These are phyloP conservation scores for Lethenteron camtschaticum DNA, from an alignment of 2,113 vertebrate genomes.

Conservation along the genomic window DNA sequence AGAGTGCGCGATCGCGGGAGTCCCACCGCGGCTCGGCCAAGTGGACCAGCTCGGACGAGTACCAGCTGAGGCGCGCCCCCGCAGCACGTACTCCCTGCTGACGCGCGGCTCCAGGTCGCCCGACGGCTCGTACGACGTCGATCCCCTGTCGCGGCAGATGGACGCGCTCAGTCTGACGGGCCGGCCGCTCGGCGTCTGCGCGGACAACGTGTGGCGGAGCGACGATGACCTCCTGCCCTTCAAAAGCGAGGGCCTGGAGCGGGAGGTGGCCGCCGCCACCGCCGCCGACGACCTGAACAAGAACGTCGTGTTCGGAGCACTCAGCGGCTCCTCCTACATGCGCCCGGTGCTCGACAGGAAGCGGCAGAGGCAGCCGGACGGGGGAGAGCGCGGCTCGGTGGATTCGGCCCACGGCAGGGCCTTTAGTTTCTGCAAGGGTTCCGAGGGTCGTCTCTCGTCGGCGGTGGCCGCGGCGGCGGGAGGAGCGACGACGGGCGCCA, in stretches of 20 bases:
- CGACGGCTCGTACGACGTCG: constrained; percentile 41
- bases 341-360: constrained; percentile 36
- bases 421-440: no score
- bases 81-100: no score
- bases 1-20: constrained; percentile 69
- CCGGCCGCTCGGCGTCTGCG: constrained; percentile 65
- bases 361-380: constrained; percentile 32
- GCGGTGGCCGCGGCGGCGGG: no score
- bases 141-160: constrained; percentile 90
- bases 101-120: no score
- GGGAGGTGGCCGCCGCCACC: neutral
- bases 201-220: constrained; percentile 70
- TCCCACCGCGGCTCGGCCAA: constrained; percentile 57
- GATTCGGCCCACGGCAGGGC: constrained; percentile 19
- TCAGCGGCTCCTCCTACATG: constrained; percentile 75
- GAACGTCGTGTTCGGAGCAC: constrained; percentile 40
- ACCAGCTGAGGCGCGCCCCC: no score
- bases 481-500: no score
- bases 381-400: constrained; percentile 44
- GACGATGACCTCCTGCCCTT: constrained; percentile 44
- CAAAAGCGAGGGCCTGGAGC: constrained; percentile 30
- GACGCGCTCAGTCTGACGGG: constrained; percentile 86
- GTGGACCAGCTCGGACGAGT: no score
- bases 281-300: neutral
- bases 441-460: no score